Evolutionary conservation across 2,113 vertebrate genomes (phyloP), one percentile per base, ranked within the genome.

Genomic region (Rhynchopsitta pachyrhyncha): DNA sequence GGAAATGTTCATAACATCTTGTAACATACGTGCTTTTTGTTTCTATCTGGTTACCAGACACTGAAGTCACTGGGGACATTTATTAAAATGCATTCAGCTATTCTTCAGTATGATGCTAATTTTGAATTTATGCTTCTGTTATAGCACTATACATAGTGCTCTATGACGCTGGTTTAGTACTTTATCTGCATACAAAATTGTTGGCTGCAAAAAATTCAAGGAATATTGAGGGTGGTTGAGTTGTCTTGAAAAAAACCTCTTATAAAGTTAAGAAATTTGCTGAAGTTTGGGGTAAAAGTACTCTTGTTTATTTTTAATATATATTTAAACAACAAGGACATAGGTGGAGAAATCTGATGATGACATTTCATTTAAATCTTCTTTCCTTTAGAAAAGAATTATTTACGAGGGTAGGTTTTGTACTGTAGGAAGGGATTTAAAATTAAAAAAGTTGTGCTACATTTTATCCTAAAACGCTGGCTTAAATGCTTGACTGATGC

Each of bases 31-130:
- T 70, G 88, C 67, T 87, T 97, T 97, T 96, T 97, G 87, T 96
- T 97, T 86, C 95, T 47, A 24, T 93, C 95, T 96, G 82, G 91
- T 86, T 96, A 92, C 46, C 68, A 87, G 96, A 96, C 84, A 88
- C 82, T 23, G 76, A 94, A 97, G 69, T 89, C 92, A 93, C 63
- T 77, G 35, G 95, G 94, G 93, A 97, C 88, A 55, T 93, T 96
- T 92, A 97, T 97, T 96, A 97, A 97, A 96, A 97, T 85, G 78
- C 88, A 76, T 93, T 96, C 97, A 94, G 92, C 73, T 75, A 39
- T 82, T 96, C 95, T 96, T 97, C 82, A 95, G 81, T 62, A 86
- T 73, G 79, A 97, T 85, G 89, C 76, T 96, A 96, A 97, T 95
- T 96, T 68, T 90, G 94, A 92, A 96, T 97, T 95, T 95, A 96